Conservation (phyloP, 2,888 invertebrate genomes). For the Lampropteryx suffumata region DNA sequence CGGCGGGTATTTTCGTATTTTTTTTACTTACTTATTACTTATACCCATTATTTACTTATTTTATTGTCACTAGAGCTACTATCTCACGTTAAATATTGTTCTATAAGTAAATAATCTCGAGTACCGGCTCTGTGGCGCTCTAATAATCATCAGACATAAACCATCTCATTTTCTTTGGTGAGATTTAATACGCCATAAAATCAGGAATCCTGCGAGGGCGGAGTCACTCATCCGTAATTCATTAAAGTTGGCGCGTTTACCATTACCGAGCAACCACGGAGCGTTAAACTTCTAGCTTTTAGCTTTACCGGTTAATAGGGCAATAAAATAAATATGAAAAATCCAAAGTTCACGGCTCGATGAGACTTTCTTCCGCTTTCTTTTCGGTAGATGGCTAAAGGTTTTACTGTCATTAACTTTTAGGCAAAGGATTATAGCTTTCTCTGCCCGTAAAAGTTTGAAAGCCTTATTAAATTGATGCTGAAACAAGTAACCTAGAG, state of each 20-base stretch:
- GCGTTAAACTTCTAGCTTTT: slow-evolving; percentile 64
- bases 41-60: too few species aligned
- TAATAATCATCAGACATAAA: slow-evolving; percentile 54
- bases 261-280: slow-evolving; percentile 63
- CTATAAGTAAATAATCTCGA: not conserved
- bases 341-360: slow-evolving; percentile 41
- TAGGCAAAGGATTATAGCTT: slow-evolving; percentile 29
- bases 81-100: too few species aligned
- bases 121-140: slow-evolving; percentile 9
- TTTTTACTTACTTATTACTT: too few species aligned
- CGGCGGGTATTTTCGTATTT: too few species aligned
- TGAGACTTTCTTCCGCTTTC: slow-evolving; percentile 13
- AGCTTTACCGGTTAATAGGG: slow-evolving; percentile 66
- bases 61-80: too few species aligned
- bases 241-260: slow-evolving; percentile 74
- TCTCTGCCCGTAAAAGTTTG: slow-evolving; percentile 9
- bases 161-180: slow-evolving; percentile 63
- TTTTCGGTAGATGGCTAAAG: slow-evolving; percentile 24
- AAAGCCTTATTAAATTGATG: slow-evolving; percentile 17
- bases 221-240: slow-evolving; percentile 75
- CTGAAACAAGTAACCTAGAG: slow-evolving; percentile 6
- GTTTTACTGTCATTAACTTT: slow-evolving; percentile 29
- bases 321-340: slow-evolving; percentile 71
- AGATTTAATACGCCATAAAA: slow-evolving; percentile 71
- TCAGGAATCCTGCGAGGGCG: slow-evolving; percentile 67